phyloP scores from a whole-genome alignment of 2,797 vertebrate species.

The Sebastes ruberrimus region DNA sequence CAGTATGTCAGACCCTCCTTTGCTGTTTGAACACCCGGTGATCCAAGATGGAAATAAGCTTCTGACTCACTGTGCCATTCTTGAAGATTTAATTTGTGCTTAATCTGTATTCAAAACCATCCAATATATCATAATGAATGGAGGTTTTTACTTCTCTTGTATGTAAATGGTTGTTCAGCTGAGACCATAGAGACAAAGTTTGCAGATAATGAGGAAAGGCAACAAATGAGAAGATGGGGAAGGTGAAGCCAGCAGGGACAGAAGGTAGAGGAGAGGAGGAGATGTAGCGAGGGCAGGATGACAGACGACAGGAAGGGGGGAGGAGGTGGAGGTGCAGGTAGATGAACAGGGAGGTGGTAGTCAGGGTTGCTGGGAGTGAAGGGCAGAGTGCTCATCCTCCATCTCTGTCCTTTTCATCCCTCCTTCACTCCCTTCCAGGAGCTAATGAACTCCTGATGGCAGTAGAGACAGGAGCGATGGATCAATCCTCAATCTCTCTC shows the following conservation, averaged over 20 bases:
- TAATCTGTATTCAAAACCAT: constrained; percentile 1
- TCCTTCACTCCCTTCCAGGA: constrained; percentile 42
- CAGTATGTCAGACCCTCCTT: constrained; percentile 44
- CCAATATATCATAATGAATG: background rate
- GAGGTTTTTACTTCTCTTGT: background rate
- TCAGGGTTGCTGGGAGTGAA: constrained; percentile 45
- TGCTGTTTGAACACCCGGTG: constrained; percentile 31
- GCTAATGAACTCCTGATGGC: constrained; percentile 78
- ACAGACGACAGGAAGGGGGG: constrained; percentile 17
- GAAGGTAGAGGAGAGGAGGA: background rate
- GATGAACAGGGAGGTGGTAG: constrained; percentile 34
- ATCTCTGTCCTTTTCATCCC: constrained; percentile 41
- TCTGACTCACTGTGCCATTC: background rate
- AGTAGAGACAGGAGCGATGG: constrained; percentile 42
- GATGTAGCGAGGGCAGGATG: background rate
- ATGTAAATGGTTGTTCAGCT: background rate
- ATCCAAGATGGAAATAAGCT: constrained; percentile 25
- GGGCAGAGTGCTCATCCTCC: constrained; percentile 47
- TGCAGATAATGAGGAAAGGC: background rate
- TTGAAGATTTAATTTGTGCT: background rate
- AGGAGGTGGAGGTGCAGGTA: constrained; percentile 9
- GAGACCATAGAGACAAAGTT: background rate
- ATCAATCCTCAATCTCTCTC: constrained; percentile 56
- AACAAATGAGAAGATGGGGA: background rate
- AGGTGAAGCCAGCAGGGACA: constrained; percentile 19